These are phyloP conservation scores for Melierax canorus DNA, from an alignment of 2,113 vertebrate species.

Conservation along the genomic window DNA sequence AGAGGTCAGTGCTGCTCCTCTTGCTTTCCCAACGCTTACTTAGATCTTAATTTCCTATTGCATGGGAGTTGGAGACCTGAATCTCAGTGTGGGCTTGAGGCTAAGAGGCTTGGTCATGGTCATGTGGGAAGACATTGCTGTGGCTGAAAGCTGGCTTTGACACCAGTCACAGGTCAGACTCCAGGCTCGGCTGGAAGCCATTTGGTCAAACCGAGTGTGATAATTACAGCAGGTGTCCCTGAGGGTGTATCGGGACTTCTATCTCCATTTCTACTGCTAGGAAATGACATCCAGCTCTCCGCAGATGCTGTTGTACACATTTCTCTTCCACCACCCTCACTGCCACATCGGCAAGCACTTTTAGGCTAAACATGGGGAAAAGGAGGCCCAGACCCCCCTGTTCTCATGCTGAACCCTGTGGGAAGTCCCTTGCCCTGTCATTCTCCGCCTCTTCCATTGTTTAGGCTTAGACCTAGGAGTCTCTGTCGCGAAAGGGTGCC, in stretches of 20 bases:
- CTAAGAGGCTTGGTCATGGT: background rate
- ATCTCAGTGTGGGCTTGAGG: background rate
- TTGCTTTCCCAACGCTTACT: background rate
- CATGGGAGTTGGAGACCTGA: background rate
- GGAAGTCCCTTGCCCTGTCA: background rate
- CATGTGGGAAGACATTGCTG: background rate
- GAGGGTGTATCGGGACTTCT: background rate
- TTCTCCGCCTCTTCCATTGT: background rate
- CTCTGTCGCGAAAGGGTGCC: background rate
- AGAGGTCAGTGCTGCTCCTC: background rate
- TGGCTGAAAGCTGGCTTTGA: background rate
- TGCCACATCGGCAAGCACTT: background rate
- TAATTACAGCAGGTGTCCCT: background rate
- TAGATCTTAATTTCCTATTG: background rate
- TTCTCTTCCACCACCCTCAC: background rate
- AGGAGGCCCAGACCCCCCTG: background rate
- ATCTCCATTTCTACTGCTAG: background rate
- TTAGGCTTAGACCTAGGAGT: background rate
- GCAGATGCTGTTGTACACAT: rapidly evolving
- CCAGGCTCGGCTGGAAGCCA: background rate
- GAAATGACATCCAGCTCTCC: background rate
- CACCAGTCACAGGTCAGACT: background rate
- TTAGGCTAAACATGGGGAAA: background rate
- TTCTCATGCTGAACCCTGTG: background rate
- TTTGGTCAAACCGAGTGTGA: background rate